Conservation (phyloP, 2,113 vertebrate genomes). For the Dinomys branickii region DNA sequence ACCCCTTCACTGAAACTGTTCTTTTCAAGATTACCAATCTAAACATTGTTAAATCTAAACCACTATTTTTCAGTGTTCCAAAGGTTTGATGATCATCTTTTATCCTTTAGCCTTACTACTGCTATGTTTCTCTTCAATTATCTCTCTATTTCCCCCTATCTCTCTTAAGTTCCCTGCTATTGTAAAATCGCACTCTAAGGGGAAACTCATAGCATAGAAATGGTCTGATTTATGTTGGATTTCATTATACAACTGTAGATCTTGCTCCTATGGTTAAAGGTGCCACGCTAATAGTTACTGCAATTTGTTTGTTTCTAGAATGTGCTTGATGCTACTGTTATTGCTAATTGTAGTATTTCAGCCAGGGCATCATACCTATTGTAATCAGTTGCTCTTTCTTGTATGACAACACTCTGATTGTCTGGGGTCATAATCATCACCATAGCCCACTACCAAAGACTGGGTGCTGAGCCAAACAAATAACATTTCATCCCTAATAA, state of each 20-base stretch:
- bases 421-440: not conserved
- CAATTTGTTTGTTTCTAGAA: not conserved
- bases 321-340: not conserved
- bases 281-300: not conserved
- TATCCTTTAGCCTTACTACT: not conserved
- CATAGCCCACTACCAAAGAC: not conserved
- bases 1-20: not conserved
- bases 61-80: not conserved
- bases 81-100: not conserved
- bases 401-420: not conserved
- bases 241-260: not conserved
- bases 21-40: not conserved
- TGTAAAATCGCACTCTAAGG: not conserved
- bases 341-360: not conserved
- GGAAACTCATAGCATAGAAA: not conserved
- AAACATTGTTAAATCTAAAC: constrained; percentile 34
- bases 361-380: not conserved
- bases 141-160: not conserved
- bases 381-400: not conserved
- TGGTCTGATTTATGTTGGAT: not conserved
- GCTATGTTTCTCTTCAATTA: not conserved
- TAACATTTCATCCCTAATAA: not conserved
- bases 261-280: not conserved
- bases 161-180: not conserved
- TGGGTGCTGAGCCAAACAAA: not conserved